Evolutionary conservation across 2,113 vertebrate genomes (phyloP).

Genomic region (Noturus placidus): DNA sequence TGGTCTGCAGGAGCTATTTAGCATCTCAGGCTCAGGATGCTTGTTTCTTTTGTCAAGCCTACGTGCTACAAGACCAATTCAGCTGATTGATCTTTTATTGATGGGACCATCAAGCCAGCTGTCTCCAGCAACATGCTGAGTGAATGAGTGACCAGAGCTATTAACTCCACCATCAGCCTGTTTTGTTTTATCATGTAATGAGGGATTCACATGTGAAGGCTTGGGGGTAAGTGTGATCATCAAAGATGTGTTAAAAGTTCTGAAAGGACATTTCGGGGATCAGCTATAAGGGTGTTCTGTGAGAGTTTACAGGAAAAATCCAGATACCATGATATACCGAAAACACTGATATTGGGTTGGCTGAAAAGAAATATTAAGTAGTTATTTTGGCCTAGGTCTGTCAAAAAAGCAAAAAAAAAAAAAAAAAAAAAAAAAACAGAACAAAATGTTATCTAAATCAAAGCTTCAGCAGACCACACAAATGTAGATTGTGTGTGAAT

Average conservation of each 20-base stretch:
- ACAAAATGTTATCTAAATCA: background rate
- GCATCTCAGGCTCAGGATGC: background rate
- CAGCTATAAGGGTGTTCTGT: background rate
- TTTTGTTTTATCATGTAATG: background rate
- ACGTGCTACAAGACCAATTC: background rate
- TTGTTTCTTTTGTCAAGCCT: background rate
- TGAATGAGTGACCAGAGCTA: constrained; percentile 10
- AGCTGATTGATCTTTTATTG: background rate
- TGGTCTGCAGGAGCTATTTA: background rate
- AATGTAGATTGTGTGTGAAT: background rate
- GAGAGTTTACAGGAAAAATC: background rate
- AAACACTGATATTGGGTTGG: background rate
- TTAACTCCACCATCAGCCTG: background rate
- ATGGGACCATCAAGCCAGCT: background rate
- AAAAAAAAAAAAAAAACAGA: too few relatives aligned
- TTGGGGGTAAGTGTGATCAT: background rate
- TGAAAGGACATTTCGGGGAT: background rate
- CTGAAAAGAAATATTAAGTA: background rate
- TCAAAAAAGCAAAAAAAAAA: background rate
- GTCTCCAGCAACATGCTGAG: constrained; percentile 20
- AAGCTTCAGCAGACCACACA: background rate
- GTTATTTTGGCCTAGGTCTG: background rate
- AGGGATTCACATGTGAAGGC: background rate
- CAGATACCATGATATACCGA: background rate
- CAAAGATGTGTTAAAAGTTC: background rate